A percentile compares a stretch with the other conserved stretches of the same genome.
Conservation (phyloP, 2,888 invertebrate genomes). For the Hecatera dysodea region DNA sequence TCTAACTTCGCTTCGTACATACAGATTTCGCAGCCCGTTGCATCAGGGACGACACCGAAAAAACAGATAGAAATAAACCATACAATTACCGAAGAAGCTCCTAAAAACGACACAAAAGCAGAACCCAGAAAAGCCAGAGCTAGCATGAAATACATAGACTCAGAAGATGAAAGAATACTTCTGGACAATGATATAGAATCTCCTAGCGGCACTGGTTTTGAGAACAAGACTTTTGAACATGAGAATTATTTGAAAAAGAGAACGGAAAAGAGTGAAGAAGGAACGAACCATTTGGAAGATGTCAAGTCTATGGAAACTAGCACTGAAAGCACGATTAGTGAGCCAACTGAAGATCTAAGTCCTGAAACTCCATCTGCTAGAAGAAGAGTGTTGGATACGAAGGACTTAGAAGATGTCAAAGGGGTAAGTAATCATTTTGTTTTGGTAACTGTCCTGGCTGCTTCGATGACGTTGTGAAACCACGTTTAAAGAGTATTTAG, state of each 20-base stretch:
- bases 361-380: conserved; percentile 84
- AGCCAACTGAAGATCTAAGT: conserved; percentile 83
- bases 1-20: conserved; percentile 92
- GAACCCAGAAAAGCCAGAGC: conserved; percentile 75
- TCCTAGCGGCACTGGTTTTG: conserved; percentile 87
- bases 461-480: conserved; percentile 39
- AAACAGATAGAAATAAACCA: conserved; percentile 76
- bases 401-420: conserved; percentile 83
- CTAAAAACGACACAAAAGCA: conserved; percentile 70
- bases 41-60: conserved; percentile 83
- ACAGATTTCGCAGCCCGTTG: conserved; percentile 89
- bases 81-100: conserved; percentile 69
- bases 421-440: conserved; percentile 81
- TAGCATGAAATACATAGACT: conserved; percentile 84
- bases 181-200: conserved; percentile 87
- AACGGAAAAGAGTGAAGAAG: conserved; percentile 81
- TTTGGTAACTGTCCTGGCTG: conserved; percentile 45
- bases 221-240: conserved; percentile 88
- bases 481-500: not conserved
- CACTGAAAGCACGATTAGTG: conserved; percentile 86
- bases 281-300: conserved; percentile 76
- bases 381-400: conserved; percentile 79
- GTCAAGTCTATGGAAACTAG: conserved; percentile 87
- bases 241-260: conserved; percentile 87
- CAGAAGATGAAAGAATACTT: conserved; percentile 80